Conservation (phyloP, 1,140 invertebrate genomes). For the Streblospio benedicti region DNA sequence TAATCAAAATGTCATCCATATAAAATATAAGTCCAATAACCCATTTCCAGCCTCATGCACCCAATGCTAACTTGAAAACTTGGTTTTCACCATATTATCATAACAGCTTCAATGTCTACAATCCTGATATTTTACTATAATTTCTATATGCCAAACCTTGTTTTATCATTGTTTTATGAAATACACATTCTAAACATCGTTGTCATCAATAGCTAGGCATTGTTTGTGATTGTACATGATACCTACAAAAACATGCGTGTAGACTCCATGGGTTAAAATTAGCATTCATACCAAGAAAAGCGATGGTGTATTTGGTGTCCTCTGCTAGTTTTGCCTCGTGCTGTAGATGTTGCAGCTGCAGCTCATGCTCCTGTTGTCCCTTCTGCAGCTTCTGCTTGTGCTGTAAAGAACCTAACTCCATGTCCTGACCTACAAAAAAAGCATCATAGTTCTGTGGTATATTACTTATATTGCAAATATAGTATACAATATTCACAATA, state of each 20-base stretch:
- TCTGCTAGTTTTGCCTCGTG: constrained; percentile 18
- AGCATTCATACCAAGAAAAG: constrained; percentile 17
- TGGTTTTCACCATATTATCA: no score
- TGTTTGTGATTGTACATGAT: no score
- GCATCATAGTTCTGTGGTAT: neutral
- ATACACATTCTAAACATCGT: neutral
- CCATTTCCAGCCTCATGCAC: no score
- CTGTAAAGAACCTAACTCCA: constrained; percentile 20
- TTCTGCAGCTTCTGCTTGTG: constrained; percentile 23
- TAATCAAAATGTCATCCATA: neutral
- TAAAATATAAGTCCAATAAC: no score
- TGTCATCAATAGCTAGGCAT: neutral
- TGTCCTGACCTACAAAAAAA: constrained; percentile 22
- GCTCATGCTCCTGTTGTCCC: constrained; percentile 22
- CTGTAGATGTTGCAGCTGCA: constrained; percentile 14
- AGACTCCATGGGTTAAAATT: neutral
- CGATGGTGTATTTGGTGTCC: constrained; percentile 10
- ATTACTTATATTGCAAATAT: neutral
- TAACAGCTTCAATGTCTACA: no score
- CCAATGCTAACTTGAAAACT: no score
- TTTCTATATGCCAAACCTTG: no score
- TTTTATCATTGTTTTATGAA: neutral
- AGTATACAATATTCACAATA: neutral
- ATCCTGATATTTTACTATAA: no score
- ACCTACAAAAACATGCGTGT: neutral